These are phyloP conservation scores for Lumbricus terrestris DNA, from an alignment of 2,888 invertebrate species.

Conservation along the genomic window DNA sequence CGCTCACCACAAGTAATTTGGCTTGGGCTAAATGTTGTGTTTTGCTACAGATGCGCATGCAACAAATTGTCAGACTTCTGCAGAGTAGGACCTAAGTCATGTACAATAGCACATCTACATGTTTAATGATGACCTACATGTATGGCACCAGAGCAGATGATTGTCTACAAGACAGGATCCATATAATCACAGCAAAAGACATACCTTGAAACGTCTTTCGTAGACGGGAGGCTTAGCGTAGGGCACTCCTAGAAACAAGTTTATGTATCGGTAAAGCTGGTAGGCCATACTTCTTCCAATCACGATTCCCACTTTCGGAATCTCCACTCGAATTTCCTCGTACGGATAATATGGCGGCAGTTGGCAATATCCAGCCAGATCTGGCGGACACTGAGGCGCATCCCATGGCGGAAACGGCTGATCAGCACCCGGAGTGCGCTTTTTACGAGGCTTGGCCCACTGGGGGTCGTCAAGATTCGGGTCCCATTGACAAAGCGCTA, in stretches of 20 bases:
- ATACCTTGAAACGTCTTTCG: constrained; percentile 58
- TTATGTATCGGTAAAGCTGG: constrained; percentile 42
- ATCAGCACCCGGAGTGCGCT: constrained; percentile 33
- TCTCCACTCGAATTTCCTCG: constrained; percentile 32
- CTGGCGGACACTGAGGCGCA: constrained; percentile 34
- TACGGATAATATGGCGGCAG: constrained; percentile 40
- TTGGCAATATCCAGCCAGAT: constrained; percentile 34
- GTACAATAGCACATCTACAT: neutral
- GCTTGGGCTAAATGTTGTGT: too few relatives aligned
- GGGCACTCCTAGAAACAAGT: constrained; percentile 60
- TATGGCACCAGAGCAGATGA: neutral
- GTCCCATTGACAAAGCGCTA: constrained; percentile 28
- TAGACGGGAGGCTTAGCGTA: constrained; percentile 58
- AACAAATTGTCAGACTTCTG: neutral
- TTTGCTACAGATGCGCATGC: neutral
- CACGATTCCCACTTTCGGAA: constrained; percentile 35
- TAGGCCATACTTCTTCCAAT: constrained; percentile 38
- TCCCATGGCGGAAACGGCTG: constrained; percentile 33
- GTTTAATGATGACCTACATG: neutral
- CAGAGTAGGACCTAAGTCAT: too few relatives aligned
- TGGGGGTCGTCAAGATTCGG: constrained; percentile 28
- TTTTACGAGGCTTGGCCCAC: constrained; percentile 31
- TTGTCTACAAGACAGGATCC: neutral
- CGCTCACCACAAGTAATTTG: too few relatives aligned
- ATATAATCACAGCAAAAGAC: neutral